Evolutionary conservation across 2,113 vertebrate genomes (phyloP).

Genomic region (Speoplatyrhinus poulsoni): DNA sequence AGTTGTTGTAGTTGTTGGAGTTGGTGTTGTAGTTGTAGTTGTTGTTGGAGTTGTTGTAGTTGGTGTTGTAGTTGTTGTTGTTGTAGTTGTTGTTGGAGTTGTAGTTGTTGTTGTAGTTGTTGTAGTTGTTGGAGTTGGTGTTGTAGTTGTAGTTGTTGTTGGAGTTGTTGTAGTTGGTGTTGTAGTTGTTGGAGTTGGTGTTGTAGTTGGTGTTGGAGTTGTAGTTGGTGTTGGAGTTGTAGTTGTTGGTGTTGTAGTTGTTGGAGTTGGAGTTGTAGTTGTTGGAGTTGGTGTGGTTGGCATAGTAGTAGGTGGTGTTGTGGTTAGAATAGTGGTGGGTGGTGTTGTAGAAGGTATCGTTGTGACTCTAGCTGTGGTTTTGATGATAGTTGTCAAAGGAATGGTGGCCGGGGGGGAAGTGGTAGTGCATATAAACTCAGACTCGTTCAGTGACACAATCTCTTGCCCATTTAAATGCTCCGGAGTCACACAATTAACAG

Average conservation of each 20-base stretch:
- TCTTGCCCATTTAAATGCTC: slow-evolving; percentile 50
- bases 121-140: neutral
- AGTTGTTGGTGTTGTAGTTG: neutral
- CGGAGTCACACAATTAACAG: slow-evolving; percentile 69
- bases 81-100: neutral
- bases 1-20: slow-evolving; percentile 18
- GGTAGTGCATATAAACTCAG: slow-evolving; percentile 71
- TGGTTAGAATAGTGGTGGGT: neutral
- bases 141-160: neutral
- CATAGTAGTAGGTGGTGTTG: neutral
- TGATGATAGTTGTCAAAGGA: neutral
- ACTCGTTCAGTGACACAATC: slow-evolving; percentile 48
- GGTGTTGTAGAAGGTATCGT: too few species aligned
- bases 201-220: neutral
- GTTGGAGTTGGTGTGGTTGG: neutral
- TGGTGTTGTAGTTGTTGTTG: neutral
- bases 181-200: neutral
- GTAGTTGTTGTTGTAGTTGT: neutral
- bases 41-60: neutral
- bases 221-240: neutral
- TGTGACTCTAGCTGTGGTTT: neutral
- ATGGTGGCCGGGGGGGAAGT: neutral
- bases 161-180: neutral
- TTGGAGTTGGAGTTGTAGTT: neutral
- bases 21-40: neutral